Percentiles rank a stretch among this genome's conserved stretches.
Conservation (phyloP, 2,113 vertebrate species). For the Nannobrachium achirus region DNA sequence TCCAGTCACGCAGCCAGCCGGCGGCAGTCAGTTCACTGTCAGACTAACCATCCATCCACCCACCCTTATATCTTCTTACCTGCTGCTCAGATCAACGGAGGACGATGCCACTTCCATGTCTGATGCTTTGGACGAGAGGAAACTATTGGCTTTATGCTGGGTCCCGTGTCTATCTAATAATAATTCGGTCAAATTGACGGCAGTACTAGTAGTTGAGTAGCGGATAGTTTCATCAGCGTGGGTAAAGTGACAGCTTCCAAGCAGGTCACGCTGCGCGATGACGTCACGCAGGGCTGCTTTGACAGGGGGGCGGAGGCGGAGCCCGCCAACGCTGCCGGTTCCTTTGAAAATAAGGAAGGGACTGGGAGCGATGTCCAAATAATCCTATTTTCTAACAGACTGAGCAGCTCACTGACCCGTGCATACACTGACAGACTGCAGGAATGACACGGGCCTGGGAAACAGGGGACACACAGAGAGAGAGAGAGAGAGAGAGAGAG, state of each 20-base stretch:
- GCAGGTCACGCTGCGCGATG: conserved; percentile 27
- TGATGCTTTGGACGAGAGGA: background rate
- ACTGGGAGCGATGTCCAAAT: conserved; percentile 3
- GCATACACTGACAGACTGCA: conserved; percentile 5
- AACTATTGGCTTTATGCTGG: too few relatives aligned
- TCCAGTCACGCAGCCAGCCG: background rate
- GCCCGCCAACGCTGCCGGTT: conserved; percentile 18
- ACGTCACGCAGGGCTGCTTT: conserved; percentile 29
- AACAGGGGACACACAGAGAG: too few relatives aligned
- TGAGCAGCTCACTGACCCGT: conserved; percentile 61
- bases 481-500: background rate
- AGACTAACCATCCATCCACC: too few relatives aligned
- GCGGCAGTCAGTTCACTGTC: too few relatives aligned
- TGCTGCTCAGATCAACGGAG: conserved; percentile 52
- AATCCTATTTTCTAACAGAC: conserved; percentile 66
- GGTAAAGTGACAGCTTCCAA: background rate
- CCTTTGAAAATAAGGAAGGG: conserved; percentile 52
- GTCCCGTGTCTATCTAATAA: too few relatives aligned
- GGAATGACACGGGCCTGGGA: conserved; percentile 26
- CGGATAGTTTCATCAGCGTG: conserved; percentile 13
- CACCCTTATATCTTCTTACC: conserved; percentile 55
- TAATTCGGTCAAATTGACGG: conserved; percentile 5
- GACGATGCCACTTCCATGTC: conserved; percentile 42
- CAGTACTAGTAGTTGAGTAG: background rate
- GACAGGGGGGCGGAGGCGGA: conserved; percentile 32